These are phyloP conservation scores for Chelonus insularis DNA, from an alignment of 1,140 invertebrate species.

Conservation along the genomic window DNA sequence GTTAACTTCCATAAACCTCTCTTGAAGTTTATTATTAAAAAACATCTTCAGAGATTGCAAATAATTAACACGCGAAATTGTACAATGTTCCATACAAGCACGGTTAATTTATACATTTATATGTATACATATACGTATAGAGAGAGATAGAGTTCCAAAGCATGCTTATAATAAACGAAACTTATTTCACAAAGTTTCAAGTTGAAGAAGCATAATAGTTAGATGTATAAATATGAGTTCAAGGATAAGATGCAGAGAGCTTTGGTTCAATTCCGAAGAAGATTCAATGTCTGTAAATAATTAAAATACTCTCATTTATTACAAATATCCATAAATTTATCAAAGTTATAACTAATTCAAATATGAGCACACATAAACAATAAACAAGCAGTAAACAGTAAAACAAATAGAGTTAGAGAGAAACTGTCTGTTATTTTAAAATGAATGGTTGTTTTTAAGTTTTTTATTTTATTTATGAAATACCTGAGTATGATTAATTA, in stretches of 20 bases:
- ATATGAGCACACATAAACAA: too few species aligned
- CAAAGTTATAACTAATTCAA: too few species aligned
- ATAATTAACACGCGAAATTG: constrained; percentile 14
- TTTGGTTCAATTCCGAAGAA: constrained; percentile 25
- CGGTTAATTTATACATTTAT: constrained; percentile 39
- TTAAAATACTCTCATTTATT: too few species aligned
- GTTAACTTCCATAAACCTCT: not conserved
- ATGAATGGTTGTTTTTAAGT: too few species aligned
- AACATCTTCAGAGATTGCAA: not conserved
- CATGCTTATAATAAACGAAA: constrained; percentile 43
- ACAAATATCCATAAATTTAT: too few species aligned
- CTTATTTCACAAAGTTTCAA: constrained; percentile 20
- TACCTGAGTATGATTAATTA: too few species aligned
- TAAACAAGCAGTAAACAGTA: too few species aligned
- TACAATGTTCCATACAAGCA: constrained; percentile 40
- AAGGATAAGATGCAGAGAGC: constrained; percentile 33
- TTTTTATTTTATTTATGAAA: too few species aligned
- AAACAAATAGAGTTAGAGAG: too few species aligned
- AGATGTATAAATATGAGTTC: constrained; percentile 40
- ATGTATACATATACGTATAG: constrained; percentile 13
- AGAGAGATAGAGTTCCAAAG: constrained; percentile 37
- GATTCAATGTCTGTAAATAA: constrained; percentile 40
- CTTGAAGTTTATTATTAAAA: not conserved
- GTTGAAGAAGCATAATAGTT: constrained; percentile 26
- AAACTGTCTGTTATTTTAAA: too few species aligned